A percentile compares a stretch with the other conserved stretches of the same genome.
Evolutionary conservation across 2,113 vertebrate genomes (phyloP).

Genomic region (Mystacornis crossleyi): DNA sequence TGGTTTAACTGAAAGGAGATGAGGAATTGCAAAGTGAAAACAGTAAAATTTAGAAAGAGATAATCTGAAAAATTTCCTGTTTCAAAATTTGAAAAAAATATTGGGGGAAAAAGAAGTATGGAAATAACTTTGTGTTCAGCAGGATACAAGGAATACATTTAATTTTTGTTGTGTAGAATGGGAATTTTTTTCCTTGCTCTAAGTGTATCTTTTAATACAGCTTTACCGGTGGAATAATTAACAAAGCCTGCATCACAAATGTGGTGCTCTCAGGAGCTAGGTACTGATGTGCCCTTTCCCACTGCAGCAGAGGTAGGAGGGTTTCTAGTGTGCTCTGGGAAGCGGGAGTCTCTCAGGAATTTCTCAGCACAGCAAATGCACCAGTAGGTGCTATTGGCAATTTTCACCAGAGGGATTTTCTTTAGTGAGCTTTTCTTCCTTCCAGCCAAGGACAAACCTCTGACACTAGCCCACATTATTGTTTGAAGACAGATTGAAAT

Average conservation of each 20-base stretch:
- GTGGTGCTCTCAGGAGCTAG: neutral
- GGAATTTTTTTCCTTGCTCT: neutral
- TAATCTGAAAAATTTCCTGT: neutral
- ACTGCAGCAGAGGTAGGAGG: neutral
- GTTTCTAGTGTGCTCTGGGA: neutral
- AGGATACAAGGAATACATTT: neutral
- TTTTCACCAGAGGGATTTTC: slow-evolving; percentile 13
- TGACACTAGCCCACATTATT: slow-evolving; percentile 63
- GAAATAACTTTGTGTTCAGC: neutral
- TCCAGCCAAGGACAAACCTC: slow-evolving; percentile 56
- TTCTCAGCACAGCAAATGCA: neutral
- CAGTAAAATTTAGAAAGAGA: neutral
- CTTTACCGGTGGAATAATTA: neutral
- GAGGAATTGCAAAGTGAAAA: neutral
- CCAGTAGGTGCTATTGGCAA: neutral
- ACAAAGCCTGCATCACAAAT: neutral
- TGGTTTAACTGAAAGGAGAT: neutral
- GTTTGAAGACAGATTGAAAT: slow-evolving; percentile 65
- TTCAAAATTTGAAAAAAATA: neutral
- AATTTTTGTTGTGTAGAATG: neutral
- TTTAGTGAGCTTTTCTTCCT: neutral
- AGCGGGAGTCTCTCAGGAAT: neutral
- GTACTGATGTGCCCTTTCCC: neutral
- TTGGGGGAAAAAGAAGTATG: accelerated
- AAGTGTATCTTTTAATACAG: neutral